Percentiles rank a stretch among this genome's conserved stretches.
Conservation (phyloP, 2,888 invertebrate genomes). For the Ennomos fuscantarius region DNA sequence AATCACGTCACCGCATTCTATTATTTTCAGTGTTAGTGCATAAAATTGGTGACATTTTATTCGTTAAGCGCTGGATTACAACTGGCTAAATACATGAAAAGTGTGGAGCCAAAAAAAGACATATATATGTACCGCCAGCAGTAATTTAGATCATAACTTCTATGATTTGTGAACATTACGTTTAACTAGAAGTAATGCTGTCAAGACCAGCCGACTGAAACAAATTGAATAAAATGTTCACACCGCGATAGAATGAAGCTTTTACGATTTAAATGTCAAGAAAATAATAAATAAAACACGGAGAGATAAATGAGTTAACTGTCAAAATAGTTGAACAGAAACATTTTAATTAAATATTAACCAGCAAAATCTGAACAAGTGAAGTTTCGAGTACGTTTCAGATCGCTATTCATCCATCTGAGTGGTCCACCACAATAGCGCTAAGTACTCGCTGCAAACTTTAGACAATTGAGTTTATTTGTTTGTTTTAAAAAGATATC, state of each 20-base stretch:
- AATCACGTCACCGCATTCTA: too few relatives aligned
- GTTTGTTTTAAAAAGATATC: slow-evolving; percentile 37
- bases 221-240: slow-evolving; percentile 15
- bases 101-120: too few relatives aligned
- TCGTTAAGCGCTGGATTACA: too few relatives aligned
- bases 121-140: too few relatives aligned
- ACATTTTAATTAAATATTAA: too few relatives aligned
- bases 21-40: too few relatives aligned
- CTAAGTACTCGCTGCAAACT: slow-evolving; percentile 27
- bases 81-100: too few relatives aligned
- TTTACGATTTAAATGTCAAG: slow-evolving; percentile 11
- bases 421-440: slow-evolving; percentile 12
- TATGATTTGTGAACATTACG: too few relatives aligned
- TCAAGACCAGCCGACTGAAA: slow-evolving; percentile 16
- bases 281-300: not conserved
- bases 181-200: not conserved
- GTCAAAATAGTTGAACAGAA: too few relatives aligned
- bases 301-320: too few relatives aligned
- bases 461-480: slow-evolving; percentile 35
- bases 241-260: slow-evolving; percentile 10
- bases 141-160: too few relatives aligned
- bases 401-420: slow-evolving; percentile 26
- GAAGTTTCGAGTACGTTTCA: slow-evolving; percentile 16
- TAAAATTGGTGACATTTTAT: too few relatives aligned
- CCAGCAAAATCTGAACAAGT: slow-evolving; percentile 1